Evolutionary conservation across 2,888 invertebrate species (phyloP), one percentile per base, ranked within the genome.

Genomic region (Scaptomyza reducta): DNA sequence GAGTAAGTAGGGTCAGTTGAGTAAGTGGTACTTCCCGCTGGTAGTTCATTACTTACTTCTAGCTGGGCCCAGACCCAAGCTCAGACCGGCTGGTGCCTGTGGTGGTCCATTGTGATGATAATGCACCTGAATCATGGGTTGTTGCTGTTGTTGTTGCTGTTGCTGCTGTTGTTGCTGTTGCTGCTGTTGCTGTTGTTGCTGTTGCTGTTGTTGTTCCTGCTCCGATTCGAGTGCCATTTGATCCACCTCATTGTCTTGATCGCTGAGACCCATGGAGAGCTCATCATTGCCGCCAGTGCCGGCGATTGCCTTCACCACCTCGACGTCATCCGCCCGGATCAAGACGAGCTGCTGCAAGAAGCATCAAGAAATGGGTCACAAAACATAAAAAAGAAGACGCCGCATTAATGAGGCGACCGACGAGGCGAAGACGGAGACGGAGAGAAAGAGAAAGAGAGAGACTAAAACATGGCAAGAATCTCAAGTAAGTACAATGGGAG

Each of bases 191-290:
- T 89, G 89, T 11, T 87, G 69, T 4, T 87, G 86, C 92, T 92
- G 84, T 91, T 69, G 88, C 49, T 71, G 90, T 72, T 80, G 89
- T 38, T 83, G 73, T 31, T 94, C 94, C 77, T 95, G 94, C 70
- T 95, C 95, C 9, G 95, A 94, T 89, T 96, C 96, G 89, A 96
- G 93, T 2, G 96, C 95, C 66, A 96, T 92, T 90, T 96, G 95
- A 87, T 96, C 96, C 2, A 93, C 91, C 70, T 92, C 93, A 64
- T 96, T 95, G 72, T 93, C 94, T 66, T 94, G 93, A 79, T 93
- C 92, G 63, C 93, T 82, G 29, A 84, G 44, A 14, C 62, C 76
- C 42, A 74, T 31, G n/a, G 78, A 93, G 42, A 92, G 91, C 64
- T 92, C 91, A 49, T 93, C 93, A 42, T 89, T 63, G 51, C 45